Evolutionary conservation across 2,797 vertebrate genomes (phyloP), one percentile per base, ranked within the genome.

Genomic region (Valencia hispanica): DNA sequence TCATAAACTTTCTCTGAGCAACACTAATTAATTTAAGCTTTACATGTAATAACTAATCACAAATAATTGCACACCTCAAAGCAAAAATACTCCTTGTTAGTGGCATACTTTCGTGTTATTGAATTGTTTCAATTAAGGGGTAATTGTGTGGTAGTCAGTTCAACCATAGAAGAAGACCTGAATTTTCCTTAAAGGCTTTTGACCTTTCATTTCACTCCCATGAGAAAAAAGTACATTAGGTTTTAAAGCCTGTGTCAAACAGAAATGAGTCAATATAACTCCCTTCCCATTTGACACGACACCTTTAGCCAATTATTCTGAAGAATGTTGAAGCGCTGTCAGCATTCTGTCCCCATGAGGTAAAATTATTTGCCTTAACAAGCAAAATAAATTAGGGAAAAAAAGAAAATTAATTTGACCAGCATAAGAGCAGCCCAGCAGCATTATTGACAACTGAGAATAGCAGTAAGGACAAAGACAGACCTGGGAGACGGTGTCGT

Each of bases 381-480:
- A 59, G 79, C 47, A 72, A 27, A 55, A n/a, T 6, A 61, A 75
- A 82, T 51, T 18, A 41, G 17, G n/a, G 32, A 77, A 53, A n/a
- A 70, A 63, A 63, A 69, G 34, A 72, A 73, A 71, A 77, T 32
- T 63, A 39, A 25, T 74, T 30, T 59, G 68, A 77, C 70, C 34
- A 34, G 51, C 66, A 77, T 65, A 9, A 84, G 76, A 79, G 77
- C 51, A 6, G 65, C 73, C 68, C 63, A 30, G 48, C 43, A 30
- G 70, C 85, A 80, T 75, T 61, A 57, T 73, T 75, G 81, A 47
- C 79, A 81, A 84, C 76, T 74, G 79, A 86, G 88, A 92, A 89
- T 80, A 61, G 80, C 87, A 81, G 85, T 87, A 87, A 80, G 69
- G 79, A 78, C 79, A 75, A 88, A 86, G 86, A 83, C 81, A 80